Conservation (phyloP, 2,113 vertebrate species). For the Promerops cafer region DNA sequence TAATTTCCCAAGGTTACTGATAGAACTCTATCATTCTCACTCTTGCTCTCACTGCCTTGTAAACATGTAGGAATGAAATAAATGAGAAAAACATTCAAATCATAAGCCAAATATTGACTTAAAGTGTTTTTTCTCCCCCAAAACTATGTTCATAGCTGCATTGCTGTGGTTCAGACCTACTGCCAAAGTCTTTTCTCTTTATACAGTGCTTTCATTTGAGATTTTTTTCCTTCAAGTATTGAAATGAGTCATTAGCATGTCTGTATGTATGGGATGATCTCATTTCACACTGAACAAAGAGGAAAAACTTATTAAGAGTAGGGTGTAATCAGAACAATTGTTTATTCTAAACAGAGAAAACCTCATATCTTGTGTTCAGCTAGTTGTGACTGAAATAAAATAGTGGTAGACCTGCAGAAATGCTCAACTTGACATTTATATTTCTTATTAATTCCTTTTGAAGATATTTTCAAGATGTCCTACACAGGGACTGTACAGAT, state of each 20-base stretch:
- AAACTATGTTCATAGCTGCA: neutral
- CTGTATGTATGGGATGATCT: neutral
- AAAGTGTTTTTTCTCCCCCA: fast-evolving
- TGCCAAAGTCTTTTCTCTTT: neutral
- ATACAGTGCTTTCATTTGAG: neutral
- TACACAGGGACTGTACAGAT: neutral
- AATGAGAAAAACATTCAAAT: neutral
- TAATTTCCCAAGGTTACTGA: neutral
- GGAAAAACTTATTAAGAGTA: neutral
- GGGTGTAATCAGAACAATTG: neutral
- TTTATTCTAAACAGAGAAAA: neutral
- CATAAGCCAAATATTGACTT: neutral
- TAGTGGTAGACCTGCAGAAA: neutral
- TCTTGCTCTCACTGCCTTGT: neutral
- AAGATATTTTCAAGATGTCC: neutral
- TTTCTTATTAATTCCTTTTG: neutral
- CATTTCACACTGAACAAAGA: neutral
- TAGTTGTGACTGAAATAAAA: neutral
- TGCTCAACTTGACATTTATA: neutral
- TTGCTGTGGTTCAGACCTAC: neutral
- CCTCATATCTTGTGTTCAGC: neutral
- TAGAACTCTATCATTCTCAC: neutral
- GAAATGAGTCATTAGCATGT: neutral
- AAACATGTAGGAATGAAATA: neutral
- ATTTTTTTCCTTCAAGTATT: neutral